Conservation (phyloP, 2,888 invertebrate species). For the Ellobium chinense region DNA sequence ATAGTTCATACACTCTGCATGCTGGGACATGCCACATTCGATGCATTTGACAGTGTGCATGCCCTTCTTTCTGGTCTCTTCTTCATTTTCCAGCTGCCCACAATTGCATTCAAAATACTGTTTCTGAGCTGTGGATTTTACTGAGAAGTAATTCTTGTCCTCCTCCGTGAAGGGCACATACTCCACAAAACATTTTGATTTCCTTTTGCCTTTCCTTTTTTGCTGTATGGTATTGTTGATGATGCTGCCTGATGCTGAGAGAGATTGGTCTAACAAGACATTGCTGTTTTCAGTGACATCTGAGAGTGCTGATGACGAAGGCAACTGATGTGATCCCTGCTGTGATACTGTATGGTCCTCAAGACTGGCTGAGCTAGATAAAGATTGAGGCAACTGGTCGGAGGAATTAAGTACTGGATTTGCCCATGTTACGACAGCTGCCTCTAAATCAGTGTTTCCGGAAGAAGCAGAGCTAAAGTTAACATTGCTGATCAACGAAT, state of each 20-base stretch:
- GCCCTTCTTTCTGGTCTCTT: slow-evolving; percentile 70
- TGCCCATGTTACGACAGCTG: not conserved
- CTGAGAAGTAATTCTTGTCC: slow-evolving; percentile 14
- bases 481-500: not conserved
- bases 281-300: no score
- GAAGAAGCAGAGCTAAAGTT: not conserved
- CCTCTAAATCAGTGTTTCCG: not conserved
- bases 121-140: slow-evolving; percentile 20
- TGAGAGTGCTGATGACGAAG: not conserved
- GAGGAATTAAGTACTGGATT: not conserved
- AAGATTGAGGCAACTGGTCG: not conserved
- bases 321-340: not conserved
- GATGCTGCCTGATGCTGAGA: not conserved
- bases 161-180: slow-evolving; percentile 34
- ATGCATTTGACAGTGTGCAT: slow-evolving; percentile 81
- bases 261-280: no score
- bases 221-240: not conserved
- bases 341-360: no score
- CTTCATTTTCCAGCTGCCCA: slow-evolving; percentile 65
- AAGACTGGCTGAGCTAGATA: no score
- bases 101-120: slow-evolving; percentile 80
- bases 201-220: slow-evolving; percentile 35
- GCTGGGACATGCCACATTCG: slow-evolving; percentile 83
- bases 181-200: slow-evolving; percentile 38
- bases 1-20: slow-evolving; percentile 83